These are phyloP conservation scores for Rhingia rostrata DNA, from an alignment of 2,888 invertebrate genomes.

Conservation along the genomic window DNA sequence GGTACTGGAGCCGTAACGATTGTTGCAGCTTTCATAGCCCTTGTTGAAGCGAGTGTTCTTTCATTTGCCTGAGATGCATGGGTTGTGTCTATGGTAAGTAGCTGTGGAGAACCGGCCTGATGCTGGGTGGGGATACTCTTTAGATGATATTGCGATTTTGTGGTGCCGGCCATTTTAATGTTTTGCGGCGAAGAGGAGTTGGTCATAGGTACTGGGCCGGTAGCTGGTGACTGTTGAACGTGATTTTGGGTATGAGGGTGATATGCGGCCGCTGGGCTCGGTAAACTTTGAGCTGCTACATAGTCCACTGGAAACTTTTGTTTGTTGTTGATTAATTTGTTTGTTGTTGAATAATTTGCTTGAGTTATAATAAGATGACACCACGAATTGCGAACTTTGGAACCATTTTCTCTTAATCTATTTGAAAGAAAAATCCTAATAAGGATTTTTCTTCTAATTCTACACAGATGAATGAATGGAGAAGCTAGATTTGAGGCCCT, in stretches of 20 bases:
- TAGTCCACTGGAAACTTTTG: conserved; percentile 59
- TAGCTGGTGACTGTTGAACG: conserved; percentile 42
- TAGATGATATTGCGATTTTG: conserved; percentile 48
- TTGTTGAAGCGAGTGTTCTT: conserved; percentile 16
- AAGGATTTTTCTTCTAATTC: too few species aligned
- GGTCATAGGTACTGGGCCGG: conserved; percentile 30
- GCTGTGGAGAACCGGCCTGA: conserved; percentile 42
- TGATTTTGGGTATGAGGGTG: conserved; percentile 44
- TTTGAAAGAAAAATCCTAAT: too few species aligned
- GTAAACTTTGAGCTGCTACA: conserved; percentile 46
- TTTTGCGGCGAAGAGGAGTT: conserved; percentile 55
- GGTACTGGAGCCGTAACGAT: conserved; percentile 40
- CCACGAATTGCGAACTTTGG: too few species aligned
- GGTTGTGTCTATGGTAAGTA: conserved; percentile 65
- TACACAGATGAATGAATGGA: too few species aligned
- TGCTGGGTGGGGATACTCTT: conserved; percentile 43
- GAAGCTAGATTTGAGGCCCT: too few species aligned
- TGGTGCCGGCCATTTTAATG: conserved; percentile 24
- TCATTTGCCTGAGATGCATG: conserved; percentile 55
- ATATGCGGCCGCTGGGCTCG: conserved; percentile 43
- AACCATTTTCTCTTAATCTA: too few species aligned
- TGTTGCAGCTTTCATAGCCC: conserved; percentile 48
- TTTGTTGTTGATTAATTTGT: background rate
- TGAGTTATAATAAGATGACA: too few species aligned
- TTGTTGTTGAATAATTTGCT: too few species aligned